Evolutionary conservation across 2,113 vertebrate species (phyloP).

Genomic region (Sorex fumeus): DNA sequence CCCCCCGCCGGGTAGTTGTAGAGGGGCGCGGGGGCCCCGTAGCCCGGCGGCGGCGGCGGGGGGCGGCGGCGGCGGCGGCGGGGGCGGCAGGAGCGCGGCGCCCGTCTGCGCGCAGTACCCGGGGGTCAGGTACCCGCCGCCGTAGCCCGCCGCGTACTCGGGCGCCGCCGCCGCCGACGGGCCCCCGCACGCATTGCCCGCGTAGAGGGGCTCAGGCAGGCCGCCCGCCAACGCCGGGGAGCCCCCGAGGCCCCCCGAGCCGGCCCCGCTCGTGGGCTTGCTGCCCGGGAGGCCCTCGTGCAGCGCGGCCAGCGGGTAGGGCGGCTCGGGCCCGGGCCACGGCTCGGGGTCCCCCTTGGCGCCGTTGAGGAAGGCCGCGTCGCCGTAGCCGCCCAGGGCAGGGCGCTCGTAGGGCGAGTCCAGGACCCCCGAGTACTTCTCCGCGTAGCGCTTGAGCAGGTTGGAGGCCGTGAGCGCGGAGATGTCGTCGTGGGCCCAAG

Average conservation of each 20-base stretch:
- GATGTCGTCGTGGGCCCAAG: constrained; percentile 99
- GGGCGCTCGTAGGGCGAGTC: constrained; percentile 95
- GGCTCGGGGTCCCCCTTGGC: constrained; percentile 95
- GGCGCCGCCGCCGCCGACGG: constrained; percentile 87
- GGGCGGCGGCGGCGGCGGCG: constrained; percentile 81
- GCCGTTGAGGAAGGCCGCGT: constrained; percentile 92
- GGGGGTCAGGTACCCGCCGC: constrained; percentile 94
- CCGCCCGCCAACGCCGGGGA: constrained; percentile 91
- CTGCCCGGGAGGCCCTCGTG: constrained; percentile 92
- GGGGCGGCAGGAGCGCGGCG: constrained; percentile 90
- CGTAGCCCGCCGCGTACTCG: constrained; percentile 94
- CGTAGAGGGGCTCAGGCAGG: constrained; percentile 94
- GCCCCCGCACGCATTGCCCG: constrained; percentile 88
- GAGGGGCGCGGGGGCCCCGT: constrained; percentile 91
- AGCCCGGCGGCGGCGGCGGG: constrained; percentile 89
- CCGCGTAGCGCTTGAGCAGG: constrained; percentile 97
- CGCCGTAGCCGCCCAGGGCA: constrained; percentile 89
- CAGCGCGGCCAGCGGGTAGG: constrained; percentile 91
- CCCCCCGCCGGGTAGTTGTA: constrained; percentile 93
- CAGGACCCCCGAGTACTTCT: constrained; percentile 96
- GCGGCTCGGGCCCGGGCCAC: constrained; percentile 91
- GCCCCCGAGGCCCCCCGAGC: constrained; percentile 89
- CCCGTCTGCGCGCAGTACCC: constrained; percentile 93
- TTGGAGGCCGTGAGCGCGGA: constrained; percentile 98
- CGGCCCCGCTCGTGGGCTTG: constrained; percentile 89